A percentile compares a stretch with the other conserved stretches of the same genome.
phyloP scores from a whole-genome alignment of 2,113 vertebrate species.

The Halcyon senegalensis region DNA sequence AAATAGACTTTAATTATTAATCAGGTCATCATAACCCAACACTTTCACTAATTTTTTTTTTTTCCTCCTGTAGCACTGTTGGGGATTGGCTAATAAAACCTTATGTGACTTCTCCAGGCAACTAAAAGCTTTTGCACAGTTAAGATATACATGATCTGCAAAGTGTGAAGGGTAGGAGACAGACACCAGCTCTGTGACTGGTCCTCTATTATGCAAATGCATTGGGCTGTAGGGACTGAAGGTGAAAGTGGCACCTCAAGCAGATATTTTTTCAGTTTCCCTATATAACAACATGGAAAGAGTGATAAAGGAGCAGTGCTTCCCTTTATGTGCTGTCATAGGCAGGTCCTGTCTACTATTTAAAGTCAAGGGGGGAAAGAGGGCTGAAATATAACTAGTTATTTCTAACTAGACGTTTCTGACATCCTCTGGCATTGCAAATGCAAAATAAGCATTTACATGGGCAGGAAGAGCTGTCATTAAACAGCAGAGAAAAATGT shows the following conservation, averaged over 20 bases:
- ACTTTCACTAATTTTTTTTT: not conserved
- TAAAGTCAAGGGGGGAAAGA: not conserved
- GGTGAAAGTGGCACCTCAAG: not conserved
- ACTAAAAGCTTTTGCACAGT: not conserved
- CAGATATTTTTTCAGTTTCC: not conserved
- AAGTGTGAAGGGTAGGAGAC: not conserved
- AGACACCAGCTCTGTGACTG: not conserved
- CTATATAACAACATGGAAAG: not conserved
- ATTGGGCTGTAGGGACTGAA: not conserved
- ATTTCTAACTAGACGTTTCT: not conserved
- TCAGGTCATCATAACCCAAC: not conserved
- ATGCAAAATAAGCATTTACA: not conserved
- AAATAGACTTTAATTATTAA: not conserved
- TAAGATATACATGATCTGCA: not conserved
- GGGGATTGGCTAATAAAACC: not conserved
- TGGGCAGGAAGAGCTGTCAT: too few species aligned
- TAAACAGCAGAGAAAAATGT: not conserved
- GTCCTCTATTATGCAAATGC: not conserved
- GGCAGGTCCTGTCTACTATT: not conserved
- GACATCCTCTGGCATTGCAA: not conserved
- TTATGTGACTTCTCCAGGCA: not conserved
- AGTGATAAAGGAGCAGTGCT: not conserved
- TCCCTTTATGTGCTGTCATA: not conserved
- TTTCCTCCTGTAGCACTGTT: not conserved
- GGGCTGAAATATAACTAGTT: not conserved